Conservation (phyloP, 2,113 vertebrate species). For the Indicator maculatus region DNA sequence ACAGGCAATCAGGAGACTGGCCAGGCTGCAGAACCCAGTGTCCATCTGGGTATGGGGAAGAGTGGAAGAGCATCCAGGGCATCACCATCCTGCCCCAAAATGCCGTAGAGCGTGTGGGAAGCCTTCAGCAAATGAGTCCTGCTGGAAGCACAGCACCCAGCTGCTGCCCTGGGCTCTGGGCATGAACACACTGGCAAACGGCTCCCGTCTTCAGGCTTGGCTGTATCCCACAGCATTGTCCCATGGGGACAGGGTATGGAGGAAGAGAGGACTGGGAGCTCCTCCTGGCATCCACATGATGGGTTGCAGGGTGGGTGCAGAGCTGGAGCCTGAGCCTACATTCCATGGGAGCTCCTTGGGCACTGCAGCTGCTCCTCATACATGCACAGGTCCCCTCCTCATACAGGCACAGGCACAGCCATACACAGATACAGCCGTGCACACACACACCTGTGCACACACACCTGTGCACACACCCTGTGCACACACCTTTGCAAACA, state of each 20-base stretch:
- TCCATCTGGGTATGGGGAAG: background rate
- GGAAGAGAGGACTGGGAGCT: background rate
- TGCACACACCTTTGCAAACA: too few species aligned
- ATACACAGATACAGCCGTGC: too few species aligned
- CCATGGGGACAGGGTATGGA: accelerated
- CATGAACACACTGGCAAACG: accelerated
- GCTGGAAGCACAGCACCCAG: too few species aligned
- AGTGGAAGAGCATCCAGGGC: background rate
- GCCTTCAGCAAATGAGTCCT: accelerated
- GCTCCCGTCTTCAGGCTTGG: background rate
- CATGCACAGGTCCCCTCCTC: too few species aligned
- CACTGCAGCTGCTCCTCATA: background rate
- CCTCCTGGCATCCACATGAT: background rate
- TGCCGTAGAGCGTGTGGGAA: accelerated
- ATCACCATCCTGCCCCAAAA: accelerated
- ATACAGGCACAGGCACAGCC: too few species aligned
- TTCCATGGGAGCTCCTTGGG: background rate
- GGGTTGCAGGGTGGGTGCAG: background rate
- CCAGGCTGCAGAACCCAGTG: background rate
- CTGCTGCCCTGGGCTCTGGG: background rate
- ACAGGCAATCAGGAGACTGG: background rate
- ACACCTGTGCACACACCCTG: too few species aligned
- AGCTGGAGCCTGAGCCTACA: background rate
- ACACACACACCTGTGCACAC: too few species aligned
- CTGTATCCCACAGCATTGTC: accelerated